phyloP scores from a whole-genome alignment of 2,797 vertebrate species.

The Takifugu ocellatus region DNA sequence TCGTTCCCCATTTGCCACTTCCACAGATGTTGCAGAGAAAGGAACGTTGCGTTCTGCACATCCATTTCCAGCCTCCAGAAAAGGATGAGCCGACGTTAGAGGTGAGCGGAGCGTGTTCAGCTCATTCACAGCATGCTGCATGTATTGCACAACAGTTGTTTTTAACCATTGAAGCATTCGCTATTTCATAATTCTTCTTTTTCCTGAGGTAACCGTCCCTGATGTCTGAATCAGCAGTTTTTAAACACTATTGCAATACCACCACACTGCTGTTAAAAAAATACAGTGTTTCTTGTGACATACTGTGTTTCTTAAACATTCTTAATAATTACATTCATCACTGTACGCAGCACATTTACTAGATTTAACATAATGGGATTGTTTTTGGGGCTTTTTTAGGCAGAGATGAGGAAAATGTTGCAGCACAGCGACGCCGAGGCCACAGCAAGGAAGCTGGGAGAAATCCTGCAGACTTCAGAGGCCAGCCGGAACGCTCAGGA shows the following conservation, averaged over 20 bases:
- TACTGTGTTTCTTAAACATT: too few relatives aligned
- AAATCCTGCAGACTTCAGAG: conserved; percentile 44
- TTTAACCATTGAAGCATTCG: background rate
- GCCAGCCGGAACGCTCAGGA: conserved; percentile 23
- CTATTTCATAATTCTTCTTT: background rate
- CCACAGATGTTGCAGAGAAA: conserved; percentile 56
- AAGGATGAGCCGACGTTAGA: conserved; percentile 46
- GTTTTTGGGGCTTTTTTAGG: conserved; percentile 44
- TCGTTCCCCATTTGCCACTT: conserved; percentile 1
- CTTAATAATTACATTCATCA: too few relatives aligned
- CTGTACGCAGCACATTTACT: too few relatives aligned
- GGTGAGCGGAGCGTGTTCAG: conserved; percentile 42
- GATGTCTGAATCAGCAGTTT: conserved; percentile 25
- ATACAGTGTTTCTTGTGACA: too few relatives aligned
- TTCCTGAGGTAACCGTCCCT: conserved; percentile 25
- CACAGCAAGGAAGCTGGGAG: conserved; percentile 43
- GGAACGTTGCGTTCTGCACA: conserved; percentile 50
- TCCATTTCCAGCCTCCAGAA: conserved; percentile 38
- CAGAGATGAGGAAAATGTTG: conserved; percentile 48
- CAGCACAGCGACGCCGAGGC: conserved; percentile 31
- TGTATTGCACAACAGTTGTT: conserved; percentile 9
- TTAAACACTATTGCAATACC: background rate
- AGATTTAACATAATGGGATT: background rate
- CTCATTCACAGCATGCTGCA: background rate
- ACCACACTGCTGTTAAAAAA: too few relatives aligned